Evolutionary conservation across 2,113 vertebrate genomes (phyloP).

Genomic region (Conger conger): DNA sequence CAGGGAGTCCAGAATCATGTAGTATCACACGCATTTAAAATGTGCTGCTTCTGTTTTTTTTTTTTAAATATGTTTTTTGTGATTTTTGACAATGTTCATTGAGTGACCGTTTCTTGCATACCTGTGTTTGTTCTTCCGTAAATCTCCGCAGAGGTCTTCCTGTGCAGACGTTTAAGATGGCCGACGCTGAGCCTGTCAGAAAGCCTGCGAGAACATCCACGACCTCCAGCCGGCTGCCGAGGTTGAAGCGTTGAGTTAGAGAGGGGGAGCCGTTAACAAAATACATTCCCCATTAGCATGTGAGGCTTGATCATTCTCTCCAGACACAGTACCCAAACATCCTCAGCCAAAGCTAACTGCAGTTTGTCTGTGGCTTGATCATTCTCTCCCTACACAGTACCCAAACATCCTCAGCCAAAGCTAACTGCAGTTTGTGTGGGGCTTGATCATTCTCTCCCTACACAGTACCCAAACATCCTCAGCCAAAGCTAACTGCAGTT

Average conservation of each 20-base stretch:
- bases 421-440: no score
- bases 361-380: no score
- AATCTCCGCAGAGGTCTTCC: background rate
- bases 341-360: no score
- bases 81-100: background rate
- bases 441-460: no score
- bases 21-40: no score
- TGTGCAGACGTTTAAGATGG: slow-evolving; percentile 27
- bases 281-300: slow-evolving; percentile 10
- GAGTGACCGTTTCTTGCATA: background rate
- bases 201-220: slow-evolving; percentile 60
- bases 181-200: slow-evolving; percentile 60
- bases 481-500: no score
- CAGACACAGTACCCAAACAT: no score
- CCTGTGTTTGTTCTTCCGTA: background rate
- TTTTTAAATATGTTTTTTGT: background rate
- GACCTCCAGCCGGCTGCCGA: slow-evolving; percentile 69
- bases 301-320: background rate
- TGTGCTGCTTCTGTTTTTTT: background rate
- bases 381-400: no score
- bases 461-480: no score
- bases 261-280: background rate
- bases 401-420: no score
- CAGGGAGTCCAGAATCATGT: no score
- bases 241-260: slow-evolving; percentile 65